These are phyloP conservation scores for Lithophane leautieri DNA, from an alignment of 2,888 invertebrate species.

Conservation along the genomic window DNA sequence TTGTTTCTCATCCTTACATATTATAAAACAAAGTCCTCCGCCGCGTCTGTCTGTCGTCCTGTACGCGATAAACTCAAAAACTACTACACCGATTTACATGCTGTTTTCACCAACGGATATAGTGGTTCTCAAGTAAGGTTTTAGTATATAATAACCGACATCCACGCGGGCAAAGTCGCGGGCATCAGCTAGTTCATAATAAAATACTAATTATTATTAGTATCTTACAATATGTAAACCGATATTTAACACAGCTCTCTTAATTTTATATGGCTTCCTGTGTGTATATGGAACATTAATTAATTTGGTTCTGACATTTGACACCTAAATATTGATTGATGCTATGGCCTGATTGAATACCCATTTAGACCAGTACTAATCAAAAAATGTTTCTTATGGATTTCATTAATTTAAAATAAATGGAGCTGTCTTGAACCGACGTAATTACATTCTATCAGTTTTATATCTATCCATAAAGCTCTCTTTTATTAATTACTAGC, in stretches of 20 bases:
- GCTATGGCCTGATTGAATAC: neutral
- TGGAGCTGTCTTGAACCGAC: neutral
- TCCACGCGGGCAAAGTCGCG: too few species aligned
- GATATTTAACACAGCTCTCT: too few species aligned
- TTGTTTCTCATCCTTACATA: neutral
- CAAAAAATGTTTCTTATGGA: neutral
- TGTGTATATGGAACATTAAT: neutral
- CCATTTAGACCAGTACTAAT: neutral
- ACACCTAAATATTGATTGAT: neutral
- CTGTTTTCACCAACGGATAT: too few species aligned
- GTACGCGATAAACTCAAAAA: too few species aligned
- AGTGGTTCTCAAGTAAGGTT: too few species aligned
- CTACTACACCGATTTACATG: too few species aligned
- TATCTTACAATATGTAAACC: slow-evolving; percentile 4
- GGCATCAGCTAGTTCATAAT: too few species aligned
- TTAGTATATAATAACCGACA: too few species aligned
- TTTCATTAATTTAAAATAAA: neutral
- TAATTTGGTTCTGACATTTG: neutral
- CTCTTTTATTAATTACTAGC: neutral
- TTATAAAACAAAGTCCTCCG: too few species aligned
- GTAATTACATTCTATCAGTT: too few species aligned
- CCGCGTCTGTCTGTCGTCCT: too few species aligned
- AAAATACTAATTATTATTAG: neutral
- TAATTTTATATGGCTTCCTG: too few species aligned
- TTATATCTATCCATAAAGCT: neutral